Percentiles rank a stretch among this genome's conserved stretches.
Conservation (phyloP, 2,888 invertebrate species). For the Drosophila koepferae region DNA sequence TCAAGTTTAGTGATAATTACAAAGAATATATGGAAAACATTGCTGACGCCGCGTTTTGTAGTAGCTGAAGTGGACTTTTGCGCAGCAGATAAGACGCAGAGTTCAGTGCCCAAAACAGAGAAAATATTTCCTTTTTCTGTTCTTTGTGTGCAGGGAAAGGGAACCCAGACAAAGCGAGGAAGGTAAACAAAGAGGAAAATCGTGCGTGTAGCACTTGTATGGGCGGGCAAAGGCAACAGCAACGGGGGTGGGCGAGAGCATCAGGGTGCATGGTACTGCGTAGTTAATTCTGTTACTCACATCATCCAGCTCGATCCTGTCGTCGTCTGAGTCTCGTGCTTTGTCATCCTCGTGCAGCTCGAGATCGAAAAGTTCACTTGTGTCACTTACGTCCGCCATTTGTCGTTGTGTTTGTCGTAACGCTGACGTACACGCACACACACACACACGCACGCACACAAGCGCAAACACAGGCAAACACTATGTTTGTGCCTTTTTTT, state of each 20-base stretch:
- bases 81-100: conserved; percentile 70
- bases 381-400: conserved; percentile 84
- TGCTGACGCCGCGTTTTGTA: conserved; percentile 22
- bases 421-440: conserved; percentile 26
- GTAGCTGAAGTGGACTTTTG: conserved; percentile 64
- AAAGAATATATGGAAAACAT: conserved; percentile 54
- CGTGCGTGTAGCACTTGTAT: conserved; percentile 15
- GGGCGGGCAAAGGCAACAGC: background rate
- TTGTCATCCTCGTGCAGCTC: conserved; percentile 93
- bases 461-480: conserved; percentile 49
- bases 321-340: conserved; percentile 91
- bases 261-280: conserved; percentile 46
- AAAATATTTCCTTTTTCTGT: conserved; percentile 25
- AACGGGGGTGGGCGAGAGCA: background rate
- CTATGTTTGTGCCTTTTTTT: conserved; percentile 41
- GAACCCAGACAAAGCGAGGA: conserved; percentile 52
- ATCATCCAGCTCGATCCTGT: conserved; percentile 94
- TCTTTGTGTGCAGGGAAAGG: conserved; percentile 16
- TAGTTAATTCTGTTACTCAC: conserved; percentile 86
- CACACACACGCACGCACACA: conserved; percentile 31
- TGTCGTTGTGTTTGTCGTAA: conserved; percentile 63
- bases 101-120: conserved; percentile 39
- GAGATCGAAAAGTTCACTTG: conserved; percentile 94
- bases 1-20: conserved; percentile 36
- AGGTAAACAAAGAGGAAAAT: conserved; percentile 73